Percentiles rank a stretch among this genome's conserved stretches.
phyloP scores from a whole-genome alignment of 2,888 invertebrate species.

The Notodromas monacha region DNA sequence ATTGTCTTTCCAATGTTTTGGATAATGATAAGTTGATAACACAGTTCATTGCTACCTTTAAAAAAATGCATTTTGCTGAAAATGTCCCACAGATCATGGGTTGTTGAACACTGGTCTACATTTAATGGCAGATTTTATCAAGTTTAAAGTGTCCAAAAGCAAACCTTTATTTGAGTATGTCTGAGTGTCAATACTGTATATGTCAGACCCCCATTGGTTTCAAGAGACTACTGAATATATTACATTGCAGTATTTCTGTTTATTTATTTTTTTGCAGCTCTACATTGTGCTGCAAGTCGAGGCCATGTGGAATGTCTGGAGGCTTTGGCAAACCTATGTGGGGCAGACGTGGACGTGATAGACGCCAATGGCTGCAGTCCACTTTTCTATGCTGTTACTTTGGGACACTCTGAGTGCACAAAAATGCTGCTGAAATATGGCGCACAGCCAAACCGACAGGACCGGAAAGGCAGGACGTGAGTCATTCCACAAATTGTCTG shows the following conservation, averaged over 20 bases:
- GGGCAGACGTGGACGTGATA: conserved; percentile 52
- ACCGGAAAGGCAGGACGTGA: conserved; percentile 55
- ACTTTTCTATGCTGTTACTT: conserved; percentile 75
- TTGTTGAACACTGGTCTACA: too few species aligned
- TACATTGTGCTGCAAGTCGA: conserved; percentile 85
- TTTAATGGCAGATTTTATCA: background rate
- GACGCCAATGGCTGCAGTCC: conserved; percentile 87
- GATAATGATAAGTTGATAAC: too few species aligned
- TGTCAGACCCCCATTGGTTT: too few species aligned
- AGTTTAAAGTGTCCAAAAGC: background rate
- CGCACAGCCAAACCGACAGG: conserved; percentile 67
- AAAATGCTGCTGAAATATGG: conserved; percentile 54
- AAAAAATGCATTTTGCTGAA: too few species aligned
- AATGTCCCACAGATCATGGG: too few species aligned
- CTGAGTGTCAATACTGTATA: too few species aligned
- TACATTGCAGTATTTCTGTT: too few species aligned
- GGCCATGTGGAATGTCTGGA: conserved; percentile 77
- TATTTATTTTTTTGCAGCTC: conserved; percentile 20
- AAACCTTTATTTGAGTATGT: too few species aligned
- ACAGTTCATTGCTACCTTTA: too few species aligned
- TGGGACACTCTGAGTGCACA: conserved; percentile 79
- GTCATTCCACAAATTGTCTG: too few species aligned
- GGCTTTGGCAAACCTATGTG: conserved; percentile 50
- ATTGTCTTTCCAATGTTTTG: too few species aligned
- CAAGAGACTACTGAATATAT: background rate